Evolutionary conservation across 2,113 vertebrate genomes (phyloP).

Genomic region (Nasalis larvatus): DNA sequence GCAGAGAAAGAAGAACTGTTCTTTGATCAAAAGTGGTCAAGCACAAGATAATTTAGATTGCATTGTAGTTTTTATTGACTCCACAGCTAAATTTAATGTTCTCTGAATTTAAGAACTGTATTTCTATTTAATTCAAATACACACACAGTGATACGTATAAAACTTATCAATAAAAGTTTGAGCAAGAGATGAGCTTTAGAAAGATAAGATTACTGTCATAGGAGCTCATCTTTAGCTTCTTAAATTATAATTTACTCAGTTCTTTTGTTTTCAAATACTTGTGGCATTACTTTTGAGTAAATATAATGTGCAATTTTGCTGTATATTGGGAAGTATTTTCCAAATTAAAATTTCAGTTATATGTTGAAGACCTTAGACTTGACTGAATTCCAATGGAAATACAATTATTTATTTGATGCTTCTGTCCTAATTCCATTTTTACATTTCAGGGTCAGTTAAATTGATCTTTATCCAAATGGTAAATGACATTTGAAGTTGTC

Average conservation of each 20-base stretch:
- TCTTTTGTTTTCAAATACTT: background rate
- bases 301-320: background rate
- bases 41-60: background rate
- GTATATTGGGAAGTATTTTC: constrained; percentile 29
- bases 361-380: constrained; percentile 3
- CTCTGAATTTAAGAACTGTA: background rate
- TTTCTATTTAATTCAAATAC: background rate
- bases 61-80: background rate
- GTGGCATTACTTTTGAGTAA: background rate
- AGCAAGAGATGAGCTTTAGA: background rate
- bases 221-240: background rate
- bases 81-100: background rate
- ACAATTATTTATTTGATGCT: constrained; percentile 14
- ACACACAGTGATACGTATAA: background rate
- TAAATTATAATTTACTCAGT: background rate
- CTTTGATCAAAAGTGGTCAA: background rate
- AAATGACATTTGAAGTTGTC: constrained; percentile 62
- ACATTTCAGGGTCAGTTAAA: constrained; percentile 47
- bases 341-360: background rate
- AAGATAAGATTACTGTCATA: background rate
- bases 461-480: constrained; percentile 44
- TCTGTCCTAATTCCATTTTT: constrained; percentile 35
- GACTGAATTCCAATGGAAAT: constrained; percentile 41
- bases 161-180: background rate
- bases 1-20: background rate